A percentile compares a stretch with the other conserved stretches of the same genome.
These are phyloP conservation scores for Oophaga sylvatica DNA, from an alignment of 2,797 vertebrate genomes.

Conservation along the genomic window DNA sequence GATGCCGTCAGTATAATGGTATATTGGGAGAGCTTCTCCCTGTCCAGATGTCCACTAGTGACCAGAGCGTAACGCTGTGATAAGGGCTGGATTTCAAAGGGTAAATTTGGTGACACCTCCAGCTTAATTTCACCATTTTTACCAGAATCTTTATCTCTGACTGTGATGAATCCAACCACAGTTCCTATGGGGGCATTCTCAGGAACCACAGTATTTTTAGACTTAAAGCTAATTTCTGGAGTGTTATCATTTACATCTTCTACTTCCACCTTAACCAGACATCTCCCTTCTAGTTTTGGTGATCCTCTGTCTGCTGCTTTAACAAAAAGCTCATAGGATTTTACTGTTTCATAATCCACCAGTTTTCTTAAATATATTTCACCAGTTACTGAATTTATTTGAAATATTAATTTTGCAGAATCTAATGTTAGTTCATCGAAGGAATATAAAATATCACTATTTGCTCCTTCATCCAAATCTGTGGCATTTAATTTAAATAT, in stretches of 20 bases:
- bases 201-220: conserved; percentile 81
- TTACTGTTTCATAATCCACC: conserved; percentile 61
- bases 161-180: conserved; percentile 87
- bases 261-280: conserved; percentile 87
- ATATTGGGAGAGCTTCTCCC: conserved; percentile 48
- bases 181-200: conserved; percentile 85
- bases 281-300: conserved; percentile 90
- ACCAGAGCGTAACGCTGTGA: conserved; percentile 87
- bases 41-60: conserved; percentile 68
- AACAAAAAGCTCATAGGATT: conserved; percentile 57
- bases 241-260: conserved; percentile 89
- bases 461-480: conserved; percentile 70
- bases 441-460: conserved; percentile 74
- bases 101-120: conserved; percentile 79
- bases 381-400: conserved; percentile 64
- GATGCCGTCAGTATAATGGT: conserved; percentile 38
- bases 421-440: conserved; percentile 70
- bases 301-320: conserved; percentile 63
- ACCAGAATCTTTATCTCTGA: conserved; percentile 87
- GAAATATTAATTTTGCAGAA: conserved; percentile 64
- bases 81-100: conserved; percentile 85
- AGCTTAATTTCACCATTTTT: conserved; percentile 85
- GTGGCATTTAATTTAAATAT: conserved; percentile 67
- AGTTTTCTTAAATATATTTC: conserved; percentile 60
- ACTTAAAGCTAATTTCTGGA: conserved; percentile 87